Base-by-base conservation (phyloP, 2,113 vertebrate species). In the Centrocercus urophasianus region DNA sequence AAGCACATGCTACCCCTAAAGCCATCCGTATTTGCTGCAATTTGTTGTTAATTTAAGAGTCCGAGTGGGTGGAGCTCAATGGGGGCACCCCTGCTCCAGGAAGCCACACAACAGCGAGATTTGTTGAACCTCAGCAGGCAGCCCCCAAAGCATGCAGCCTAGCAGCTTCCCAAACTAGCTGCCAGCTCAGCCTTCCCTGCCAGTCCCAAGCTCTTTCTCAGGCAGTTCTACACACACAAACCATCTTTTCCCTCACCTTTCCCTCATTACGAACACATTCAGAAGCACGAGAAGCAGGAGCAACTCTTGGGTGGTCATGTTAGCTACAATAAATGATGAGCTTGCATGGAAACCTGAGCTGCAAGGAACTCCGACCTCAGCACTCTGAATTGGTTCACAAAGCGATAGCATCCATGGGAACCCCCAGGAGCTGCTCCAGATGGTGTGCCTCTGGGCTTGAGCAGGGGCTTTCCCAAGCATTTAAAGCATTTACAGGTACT, bases 21-120 rank as follows among this genome's bases (percentile, higher is more conserved):
- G 42, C 7, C 32, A 21, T 61, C 25, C 32, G 24, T 64, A 24
- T 47, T 38, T 45, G 42, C 38, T 50, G 47, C 32, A 54, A 79
- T 76, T 78, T 73, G 27, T n/a, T 85, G 43, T 63, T 77, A 82
- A 85, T 73, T 79, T 76, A 77, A 66, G 52, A 89, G 38, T 36
- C 24, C 3, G 17, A 91, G 28, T 7, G 71, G 10, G 22, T 2
- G 73, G 60, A 87, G 14, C 50, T 71, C 50, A 0, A 0, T 6
- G 17, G 27, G 27, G 36, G 25, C 57, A 65, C 8, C 61, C 25
- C 47, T 74, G 65, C 52, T 89, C 56, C 82, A 56, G 45, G 45
- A 89, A 83, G 65, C 20, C 48, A 54, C 24, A 19, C 22, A 79
- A 57, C 79, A 82, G 5, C 0, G 1, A 63, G 34, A 93, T 34